Evolutionary conservation across 2,797 vertebrate genomes (phyloP), one percentile per base, ranked within the genome.

Genomic region (Hippocampus kuda): DNA sequence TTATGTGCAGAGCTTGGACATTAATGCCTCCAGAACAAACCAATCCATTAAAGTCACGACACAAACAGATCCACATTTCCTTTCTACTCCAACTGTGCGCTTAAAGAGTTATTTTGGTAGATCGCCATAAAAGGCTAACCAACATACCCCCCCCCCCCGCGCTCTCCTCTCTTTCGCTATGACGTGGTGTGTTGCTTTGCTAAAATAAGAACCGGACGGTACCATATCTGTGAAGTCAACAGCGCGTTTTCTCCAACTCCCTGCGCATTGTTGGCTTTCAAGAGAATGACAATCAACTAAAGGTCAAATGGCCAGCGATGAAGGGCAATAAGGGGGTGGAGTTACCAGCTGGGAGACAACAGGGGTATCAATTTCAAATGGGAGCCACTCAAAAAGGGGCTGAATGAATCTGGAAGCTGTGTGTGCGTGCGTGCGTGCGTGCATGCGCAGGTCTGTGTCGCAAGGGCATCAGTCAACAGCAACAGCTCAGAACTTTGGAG

Each of bases 131-230:
- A 51, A 76, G 75, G 61, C 77, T 74, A 24, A 78, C 59, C 69
- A 60, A 70, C 70, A 34, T 74, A 5, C 34, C 6, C 34, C 34
- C 34, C 6, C 34, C 6, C 34, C 34, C 34, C 5, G 1, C 34
- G 7, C 34, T 8, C 34, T 38, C 12, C 44, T 75, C 72, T 66
- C 68, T 70, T 78, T 70, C 72, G 81, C 77, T 59, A 20, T 81
- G 72, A 77, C 46, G 66, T 75, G 11, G 65, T 72, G 61, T 73
- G 80, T 85, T 76, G 72, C 65, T 73, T 71, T 70, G 44, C 70
- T 82, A 77, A 83, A 85, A 85, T 77, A 85, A 80, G 75, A 83
- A 68, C 77, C 75, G 84, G 75, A 72, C 49, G 68, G 60, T 67
- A 74, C 70, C 67, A 72, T 64, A 76, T 77, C 68, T 60, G 79